Conservation (phyloP, 1,140 invertebrate species). For the Drosophila equinoxialis region DNA sequence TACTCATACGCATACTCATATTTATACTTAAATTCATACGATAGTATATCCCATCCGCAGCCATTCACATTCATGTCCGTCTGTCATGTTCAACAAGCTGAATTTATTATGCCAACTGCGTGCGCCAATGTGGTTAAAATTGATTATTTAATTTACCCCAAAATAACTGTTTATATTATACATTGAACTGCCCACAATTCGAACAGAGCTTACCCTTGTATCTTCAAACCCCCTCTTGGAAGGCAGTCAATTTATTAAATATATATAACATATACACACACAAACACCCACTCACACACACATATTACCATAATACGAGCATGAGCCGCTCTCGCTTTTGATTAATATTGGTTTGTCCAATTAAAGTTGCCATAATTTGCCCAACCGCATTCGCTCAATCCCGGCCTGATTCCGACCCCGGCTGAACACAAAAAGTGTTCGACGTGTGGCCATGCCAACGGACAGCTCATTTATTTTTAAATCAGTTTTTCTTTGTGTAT, state of each 20-base stretch:
- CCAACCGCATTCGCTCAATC: slow-evolving; percentile 38
- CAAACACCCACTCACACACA: background rate
- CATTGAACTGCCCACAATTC: slow-evolving; percentile 24
- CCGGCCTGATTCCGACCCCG: too few relatives aligned
- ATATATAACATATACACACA: slow-evolving; percentile 7
- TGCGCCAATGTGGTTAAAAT: slow-evolving; percentile 69
- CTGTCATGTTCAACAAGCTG: slow-evolving; percentile 53
- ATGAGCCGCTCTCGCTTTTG: slow-evolving; percentile 41
- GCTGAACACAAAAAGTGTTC: slow-evolving; percentile 19
- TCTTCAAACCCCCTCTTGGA: background rate
- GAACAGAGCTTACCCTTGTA: background rate
- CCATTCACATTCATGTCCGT: slow-evolving; percentile 20
- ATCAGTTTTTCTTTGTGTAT: slow-evolving; percentile 3
- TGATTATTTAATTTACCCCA: slow-evolving; percentile 70
- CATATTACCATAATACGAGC: slow-evolving; percentile 11
- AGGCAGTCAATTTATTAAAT: slow-evolving; percentile 69
- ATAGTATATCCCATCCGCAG: background rate
- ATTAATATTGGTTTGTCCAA: slow-evolving; percentile 75
- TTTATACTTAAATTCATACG: slow-evolving; percentile 31
- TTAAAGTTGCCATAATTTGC: slow-evolving; percentile 72
- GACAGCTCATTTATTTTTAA: slow-evolving; percentile 42
- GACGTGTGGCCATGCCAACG: slow-evolving; percentile 17
- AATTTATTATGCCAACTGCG: slow-evolving; percentile 72
- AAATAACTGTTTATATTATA: slow-evolving; percentile 70
- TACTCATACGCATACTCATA: background rate